phyloP scores from a whole-genome alignment of 2,888 invertebrate genomes.

The Hirtodrosophila trivittata region DNA sequence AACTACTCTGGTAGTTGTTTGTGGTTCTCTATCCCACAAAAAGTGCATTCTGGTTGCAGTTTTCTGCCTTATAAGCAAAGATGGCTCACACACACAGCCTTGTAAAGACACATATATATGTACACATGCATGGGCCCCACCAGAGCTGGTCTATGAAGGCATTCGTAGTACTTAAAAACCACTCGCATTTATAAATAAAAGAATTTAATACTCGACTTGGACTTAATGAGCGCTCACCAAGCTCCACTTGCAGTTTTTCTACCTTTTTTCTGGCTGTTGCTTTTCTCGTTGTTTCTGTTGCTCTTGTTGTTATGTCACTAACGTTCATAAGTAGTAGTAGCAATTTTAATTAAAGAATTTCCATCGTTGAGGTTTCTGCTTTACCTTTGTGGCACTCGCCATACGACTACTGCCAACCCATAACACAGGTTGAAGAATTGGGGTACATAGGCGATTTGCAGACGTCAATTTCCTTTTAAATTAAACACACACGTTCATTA shows the following conservation, averaged over 20 bases:
- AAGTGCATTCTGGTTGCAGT: slow-evolving; percentile 71
- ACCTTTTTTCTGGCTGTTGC: slow-evolving; percentile 6
- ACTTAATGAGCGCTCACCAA: slow-evolving; percentile 63
- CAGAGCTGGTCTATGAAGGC: slow-evolving; percentile 30
- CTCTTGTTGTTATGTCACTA: slow-evolving; percentile 45
- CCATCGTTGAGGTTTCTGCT: slow-evolving; percentile 33
- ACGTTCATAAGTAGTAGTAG: slow-evolving; percentile 48
- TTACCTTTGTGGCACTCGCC: slow-evolving; percentile 36
- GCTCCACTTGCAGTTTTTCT: slow-evolving; percentile 37
- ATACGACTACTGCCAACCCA: slow-evolving; percentile 10
- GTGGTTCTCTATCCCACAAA: slow-evolving; percentile 39
- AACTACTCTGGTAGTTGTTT: slow-evolving; percentile 19
- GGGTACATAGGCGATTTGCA: slow-evolving; percentile 1
- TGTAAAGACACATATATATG: slow-evolving; percentile 1
- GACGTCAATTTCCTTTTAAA: slow-evolving; percentile 15
- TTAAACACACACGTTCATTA: background rate
- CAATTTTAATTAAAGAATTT: slow-evolving; percentile 74
- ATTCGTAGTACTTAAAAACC: slow-evolving; percentile 49
- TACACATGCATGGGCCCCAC: slow-evolving; percentile 7
- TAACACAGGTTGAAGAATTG: background rate
- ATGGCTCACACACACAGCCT: slow-evolving; percentile 26
- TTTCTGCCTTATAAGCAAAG: slow-evolving; percentile 69
- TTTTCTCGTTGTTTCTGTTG: background rate
- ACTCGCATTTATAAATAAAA: slow-evolving; percentile 61
- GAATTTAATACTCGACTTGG: slow-evolving; percentile 65